Percentiles rank a stretch among this genome's conserved stretches.
phyloP scores from a whole-genome alignment of 2,888 invertebrate genomes.

The Xestoiulus laeticollis region DNA sequence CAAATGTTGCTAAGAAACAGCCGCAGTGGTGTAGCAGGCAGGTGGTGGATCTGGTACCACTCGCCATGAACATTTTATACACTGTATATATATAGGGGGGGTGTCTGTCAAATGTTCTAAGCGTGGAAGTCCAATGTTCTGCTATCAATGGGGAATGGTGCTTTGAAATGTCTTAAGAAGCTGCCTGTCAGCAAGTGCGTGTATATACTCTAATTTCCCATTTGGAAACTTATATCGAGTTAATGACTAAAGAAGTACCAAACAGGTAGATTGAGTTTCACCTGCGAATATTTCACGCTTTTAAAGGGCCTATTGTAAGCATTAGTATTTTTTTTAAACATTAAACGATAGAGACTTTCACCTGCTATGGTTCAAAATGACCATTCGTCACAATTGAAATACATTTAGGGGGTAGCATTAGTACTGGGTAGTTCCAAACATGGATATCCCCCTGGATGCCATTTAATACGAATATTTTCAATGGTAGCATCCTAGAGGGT shows the following conservation, averaged over 20 bases:
- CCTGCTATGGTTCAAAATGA: not conserved
- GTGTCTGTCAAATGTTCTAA: slow-evolving; percentile 30
- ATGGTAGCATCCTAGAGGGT: no score
- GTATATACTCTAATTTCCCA: slow-evolving; percentile 34
- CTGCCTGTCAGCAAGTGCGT: slow-evolving; percentile 28
- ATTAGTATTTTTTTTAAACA: not conserved
- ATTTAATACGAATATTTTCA: no score
- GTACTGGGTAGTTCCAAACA: no score
- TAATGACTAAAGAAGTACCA: not conserved
- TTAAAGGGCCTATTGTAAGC: slow-evolving; percentile 3
- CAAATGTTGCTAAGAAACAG: slow-evolving; percentile 41
- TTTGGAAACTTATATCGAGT: slow-evolving; percentile 23
- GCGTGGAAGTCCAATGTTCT: not conserved
- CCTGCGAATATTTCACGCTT: not conserved
- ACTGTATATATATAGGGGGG: no score
- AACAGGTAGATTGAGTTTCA: not conserved
- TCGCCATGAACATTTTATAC: slow-evolving; percentile 15
- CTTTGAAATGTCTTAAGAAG: slow-evolving; percentile 12
- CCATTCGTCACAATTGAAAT: no score
- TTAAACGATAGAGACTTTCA: not conserved
- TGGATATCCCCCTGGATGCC: no score
- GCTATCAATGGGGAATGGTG: not conserved
- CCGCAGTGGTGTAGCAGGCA: slow-evolving; percentile 32
- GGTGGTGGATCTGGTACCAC: slow-evolving; percentile 34
- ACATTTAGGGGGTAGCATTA: no score